A percentile compares a stretch with the other conserved stretches of the same genome.
Conservation (phyloP, 2,797 vertebrate species). For the Phataginus tetradactyla region DNA sequence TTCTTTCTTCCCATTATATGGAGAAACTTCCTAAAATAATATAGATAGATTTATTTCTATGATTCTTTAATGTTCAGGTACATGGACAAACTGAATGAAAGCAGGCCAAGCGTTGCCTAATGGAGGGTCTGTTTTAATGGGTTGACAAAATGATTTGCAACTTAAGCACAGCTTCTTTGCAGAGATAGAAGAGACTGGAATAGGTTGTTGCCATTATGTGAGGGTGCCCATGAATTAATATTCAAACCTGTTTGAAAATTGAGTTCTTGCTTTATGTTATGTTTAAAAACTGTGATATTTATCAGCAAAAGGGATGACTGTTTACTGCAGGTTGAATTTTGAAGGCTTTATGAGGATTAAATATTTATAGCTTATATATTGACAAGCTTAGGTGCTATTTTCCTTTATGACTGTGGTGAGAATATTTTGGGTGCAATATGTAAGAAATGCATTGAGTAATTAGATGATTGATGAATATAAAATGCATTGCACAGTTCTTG, state of each 20-base stretch:
- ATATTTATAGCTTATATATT: not conserved
- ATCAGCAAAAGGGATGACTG: constrained; percentile 37
- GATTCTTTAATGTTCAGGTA: not conserved
- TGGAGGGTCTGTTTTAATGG: constrained; percentile 20
- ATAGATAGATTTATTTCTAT: not conserved
- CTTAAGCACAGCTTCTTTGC: constrained; percentile 2
- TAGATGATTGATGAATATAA: not conserved
- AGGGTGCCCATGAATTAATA: constrained; percentile 36
- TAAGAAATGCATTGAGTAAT: not conserved
- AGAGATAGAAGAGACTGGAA: not conserved
- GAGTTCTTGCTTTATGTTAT: constrained; percentile 36
- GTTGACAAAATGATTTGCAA: constrained; percentile 48
- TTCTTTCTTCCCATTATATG: not conserved
- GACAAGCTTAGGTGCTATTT: not conserved
- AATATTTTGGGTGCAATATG: not conserved
- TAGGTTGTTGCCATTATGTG: not conserved
- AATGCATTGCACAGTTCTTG: not conserved
- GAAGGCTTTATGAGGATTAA: constrained; percentile 33
- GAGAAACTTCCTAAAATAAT: constrained; percentile 43
- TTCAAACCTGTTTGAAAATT: constrained; percentile 41
- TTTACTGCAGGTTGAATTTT: constrained; percentile 43
- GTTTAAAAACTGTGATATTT: constrained; percentile 54
- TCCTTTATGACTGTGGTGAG: not conserved
- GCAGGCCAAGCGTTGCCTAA: not conserved
- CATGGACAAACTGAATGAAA: not conserved